Base-by-base conservation (phyloP, 1,140 invertebrate genomes). In the Neomicropteryx cornuta region DNA sequence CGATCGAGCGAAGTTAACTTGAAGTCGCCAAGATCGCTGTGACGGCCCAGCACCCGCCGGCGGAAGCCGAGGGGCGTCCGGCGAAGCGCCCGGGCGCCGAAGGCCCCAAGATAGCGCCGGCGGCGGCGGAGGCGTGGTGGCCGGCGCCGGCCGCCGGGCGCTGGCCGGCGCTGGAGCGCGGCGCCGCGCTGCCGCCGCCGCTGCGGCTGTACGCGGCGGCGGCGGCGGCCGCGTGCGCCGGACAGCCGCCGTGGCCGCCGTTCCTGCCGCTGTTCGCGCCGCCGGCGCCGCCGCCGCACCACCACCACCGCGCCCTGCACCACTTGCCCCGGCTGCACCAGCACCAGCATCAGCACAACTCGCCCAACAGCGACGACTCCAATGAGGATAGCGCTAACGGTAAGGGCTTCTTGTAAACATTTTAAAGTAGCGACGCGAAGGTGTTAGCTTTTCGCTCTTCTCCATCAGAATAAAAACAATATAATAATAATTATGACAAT, bases 151-250 rank as follows among this genome's bases (percentile, higher is more conserved):
- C 33, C 45, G 11, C 36, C 17, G 6, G 30, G 36, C 42, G n/a
- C 44, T 37, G 38, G 43, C 13, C 35, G 31, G 46, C 46, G 42
- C 60, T 64, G 59, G 57, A 62, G 50, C 48, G 61, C 45, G 61
- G 60, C 42, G 61, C 59, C 45, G 60, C 70, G 40, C 58, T 72
- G 57, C 70, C 70, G 51, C 65, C 56, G 62, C 68, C 53, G 68
- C 61, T 73, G 51, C 70, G 72, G 54, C 52, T 73, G 31, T 72
- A 72, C 46, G 70, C 71, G 49, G 71, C 71, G 46, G 71, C 70
- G 47, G 69, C 70, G 30, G 61, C 61, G 31, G 65, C 68, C 45
- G 49, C 71, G 44, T 69, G 62, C 13, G 68, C 70, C 39, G 56
- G 70, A 1, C 69, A 70, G 3, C 59, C 58, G 29, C 54, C 69